Conservation (phyloP, 2,113 vertebrate genomes). For the Salvator merianae region DNA sequence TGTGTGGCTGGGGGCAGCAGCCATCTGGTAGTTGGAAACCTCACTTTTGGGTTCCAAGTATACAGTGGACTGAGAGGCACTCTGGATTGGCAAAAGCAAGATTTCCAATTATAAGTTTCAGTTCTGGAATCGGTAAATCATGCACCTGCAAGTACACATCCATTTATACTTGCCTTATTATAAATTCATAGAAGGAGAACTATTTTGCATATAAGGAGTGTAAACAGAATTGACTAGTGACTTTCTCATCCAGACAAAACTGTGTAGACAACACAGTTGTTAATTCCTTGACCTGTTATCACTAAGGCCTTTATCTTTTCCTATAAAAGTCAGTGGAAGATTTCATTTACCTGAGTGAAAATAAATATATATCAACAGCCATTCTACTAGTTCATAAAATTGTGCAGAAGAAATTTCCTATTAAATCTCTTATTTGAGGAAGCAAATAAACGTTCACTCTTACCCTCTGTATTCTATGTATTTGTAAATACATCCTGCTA, state of each 20-base stretch:
- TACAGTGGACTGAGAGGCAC: too few relatives aligned
- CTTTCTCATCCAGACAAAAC: neutral
- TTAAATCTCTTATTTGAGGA: constrained; percentile 8
- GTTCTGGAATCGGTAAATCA: too few relatives aligned
- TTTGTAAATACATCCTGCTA: constrained; percentile 95
- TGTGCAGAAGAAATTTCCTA: neutral
- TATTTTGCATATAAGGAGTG: neutral
- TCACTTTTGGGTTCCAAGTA: too few relatives aligned
- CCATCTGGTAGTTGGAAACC: too few relatives aligned
- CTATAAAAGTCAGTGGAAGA: neutral
- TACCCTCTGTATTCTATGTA: constrained; percentile 98
- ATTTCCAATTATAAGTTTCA: too few relatives aligned
- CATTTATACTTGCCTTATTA: neutral
- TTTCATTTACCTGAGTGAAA: neutral
- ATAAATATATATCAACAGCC: neutral
- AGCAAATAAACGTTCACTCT: constrained; percentile 68
- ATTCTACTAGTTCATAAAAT: neutral
- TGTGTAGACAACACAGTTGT: neutral
- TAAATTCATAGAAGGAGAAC: neutral
- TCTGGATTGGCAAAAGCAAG: too few relatives aligned
- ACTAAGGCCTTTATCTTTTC: neutral
- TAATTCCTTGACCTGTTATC: neutral
- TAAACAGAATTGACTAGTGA: neutral
- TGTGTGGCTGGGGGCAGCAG: neutral
- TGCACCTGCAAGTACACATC: neutral